A percentile compares a stretch with the other conserved stretches of the same genome.
phyloP scores from a whole-genome alignment of 2,797 vertebrate species.

The Chelmon rostratus region DNA sequence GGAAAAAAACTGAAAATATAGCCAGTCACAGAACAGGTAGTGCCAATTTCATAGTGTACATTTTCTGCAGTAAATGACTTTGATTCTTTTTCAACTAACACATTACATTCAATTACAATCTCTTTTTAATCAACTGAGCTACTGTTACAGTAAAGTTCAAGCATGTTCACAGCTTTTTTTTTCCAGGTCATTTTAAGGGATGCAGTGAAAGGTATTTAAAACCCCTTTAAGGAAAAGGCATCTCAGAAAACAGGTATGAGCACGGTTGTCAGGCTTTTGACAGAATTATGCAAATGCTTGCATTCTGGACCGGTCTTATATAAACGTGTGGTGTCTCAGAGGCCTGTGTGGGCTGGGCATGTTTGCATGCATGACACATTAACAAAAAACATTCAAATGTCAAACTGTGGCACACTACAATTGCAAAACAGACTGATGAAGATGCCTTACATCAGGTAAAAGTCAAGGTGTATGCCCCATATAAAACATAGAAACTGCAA shows the following conservation, averaged over 20 bases:
- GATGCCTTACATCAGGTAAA: neutral
- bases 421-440: neutral
- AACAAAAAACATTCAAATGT: conserved; percentile 6
- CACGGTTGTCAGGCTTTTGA: conserved; percentile 26
- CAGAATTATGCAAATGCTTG: conserved; percentile 33
- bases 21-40: neutral
- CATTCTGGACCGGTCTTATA: conserved; percentile 8
- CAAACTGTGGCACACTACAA: neutral
- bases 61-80: neutral
- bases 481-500: neutral
- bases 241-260: neutral
- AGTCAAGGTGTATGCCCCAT: neutral
- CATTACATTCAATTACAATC: neutral
- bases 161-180: neutral
- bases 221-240: neutral
- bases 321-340: conserved; percentile 14
- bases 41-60: neutral
- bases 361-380: conserved; percentile 1
- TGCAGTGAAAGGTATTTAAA: conserved; percentile 5
- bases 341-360: conserved; percentile 8
- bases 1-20: neutral
- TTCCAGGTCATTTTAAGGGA: neutral
- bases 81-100: neutral
- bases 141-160: neutral
- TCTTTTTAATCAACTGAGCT: neutral